Conservation (phyloP, 2,888 invertebrate species). For the Nomada goodeniana region DNA sequence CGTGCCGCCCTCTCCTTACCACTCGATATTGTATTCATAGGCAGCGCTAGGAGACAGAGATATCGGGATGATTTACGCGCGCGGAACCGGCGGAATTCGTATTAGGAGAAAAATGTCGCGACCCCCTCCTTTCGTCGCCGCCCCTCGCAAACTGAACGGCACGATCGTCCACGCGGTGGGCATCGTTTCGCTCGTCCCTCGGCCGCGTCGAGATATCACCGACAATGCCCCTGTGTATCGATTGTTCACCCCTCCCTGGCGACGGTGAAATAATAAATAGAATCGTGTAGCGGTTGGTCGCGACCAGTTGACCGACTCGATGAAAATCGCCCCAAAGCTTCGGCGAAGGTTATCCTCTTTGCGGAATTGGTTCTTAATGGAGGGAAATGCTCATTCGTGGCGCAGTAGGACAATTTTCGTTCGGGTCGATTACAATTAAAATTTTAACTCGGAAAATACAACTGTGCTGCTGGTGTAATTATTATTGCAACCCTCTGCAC, state of each 20-base stretch:
- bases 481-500: too few relatives aligned
- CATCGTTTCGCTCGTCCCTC: slow-evolving; percentile 16
- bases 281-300: slow-evolving; percentile 7
- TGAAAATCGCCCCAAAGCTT: slow-evolving; percentile 5
- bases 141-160: slow-evolving; percentile 40
- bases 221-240: slow-evolving; percentile 30
- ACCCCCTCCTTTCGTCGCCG: slow-evolving; percentile 15
- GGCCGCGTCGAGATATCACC: slow-evolving; percentile 21
- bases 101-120: slow-evolving; percentile 71
- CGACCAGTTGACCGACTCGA: slow-evolving; percentile 19
- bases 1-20: slow-evolving; percentile 51
- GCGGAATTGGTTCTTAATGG: slow-evolving; percentile 15
- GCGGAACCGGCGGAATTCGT: slow-evolving; percentile 69
- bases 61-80: slow-evolving; percentile 71
- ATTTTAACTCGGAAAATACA: too few relatives aligned
- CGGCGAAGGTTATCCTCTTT: neutral
- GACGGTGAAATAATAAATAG: slow-evolving; percentile 34
- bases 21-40: slow-evolving; percentile 79
- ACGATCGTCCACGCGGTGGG: slow-evolving; percentile 38
- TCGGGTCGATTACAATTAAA: too few relatives aligned
- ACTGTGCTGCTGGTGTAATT: too few relatives aligned
- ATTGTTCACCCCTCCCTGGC: slow-evolving; percentile 21
- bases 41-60: slow-evolving; percentile 74
- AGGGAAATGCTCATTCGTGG: neutral
- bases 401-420: too few relatives aligned